Conservation (phyloP, 2,797 vertebrate species). For the Euthynnus affinis region DNA sequence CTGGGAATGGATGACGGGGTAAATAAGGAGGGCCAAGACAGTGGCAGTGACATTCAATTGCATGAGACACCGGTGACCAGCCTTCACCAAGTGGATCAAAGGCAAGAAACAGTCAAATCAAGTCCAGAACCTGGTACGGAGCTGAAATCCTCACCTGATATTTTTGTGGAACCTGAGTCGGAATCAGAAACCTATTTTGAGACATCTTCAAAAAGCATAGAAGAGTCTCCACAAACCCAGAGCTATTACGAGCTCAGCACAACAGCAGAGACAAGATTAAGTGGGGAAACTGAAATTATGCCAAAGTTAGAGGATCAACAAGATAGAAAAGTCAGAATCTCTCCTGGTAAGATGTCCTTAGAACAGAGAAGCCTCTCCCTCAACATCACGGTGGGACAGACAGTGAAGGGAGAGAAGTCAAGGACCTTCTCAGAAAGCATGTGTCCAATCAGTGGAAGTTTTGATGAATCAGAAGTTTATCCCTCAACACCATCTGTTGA, state of each 20-base stretch:
- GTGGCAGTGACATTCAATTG: slow-evolving; percentile 9
- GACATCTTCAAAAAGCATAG: slow-evolving; percentile 87
- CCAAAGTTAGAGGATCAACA: slow-evolving; percentile 37
- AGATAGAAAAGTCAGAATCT: slow-evolving; percentile 3
- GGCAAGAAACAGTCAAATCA: slow-evolving; percentile 27
- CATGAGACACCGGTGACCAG: slow-evolving; percentile 24
- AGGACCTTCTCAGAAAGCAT: slow-evolving; percentile 40
- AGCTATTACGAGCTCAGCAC: slow-evolving; percentile 94
- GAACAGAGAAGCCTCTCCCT: slow-evolving; percentile 70
- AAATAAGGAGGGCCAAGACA: slow-evolving; percentile 10
- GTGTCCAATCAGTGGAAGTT: slow-evolving; percentile 61
- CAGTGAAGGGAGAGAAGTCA: slow-evolving; percentile 25
- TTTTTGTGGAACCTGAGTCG: neutral
- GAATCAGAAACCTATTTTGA: slow-evolving; percentile 87
- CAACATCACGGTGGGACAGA: slow-evolving; percentile 32
- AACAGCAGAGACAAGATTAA: slow-evolving; percentile 72
- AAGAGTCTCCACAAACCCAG: slow-evolving; percentile 79
- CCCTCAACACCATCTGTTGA: slow-evolving; percentile 49
- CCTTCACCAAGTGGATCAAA: slow-evolving; percentile 27
- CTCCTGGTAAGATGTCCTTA: slow-evolving; percentile 36
- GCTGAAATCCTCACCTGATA: slow-evolving; percentile 28
- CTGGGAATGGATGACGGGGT: neutral
- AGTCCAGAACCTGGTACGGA: slow-evolving; percentile 32
- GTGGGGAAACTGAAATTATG: slow-evolving; percentile 16
- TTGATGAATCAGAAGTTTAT: slow-evolving; percentile 56